These are phyloP conservation scores for Acronicta psi DNA, from an alignment of 2,888 invertebrate genomes.

Conservation along the genomic window DNA sequence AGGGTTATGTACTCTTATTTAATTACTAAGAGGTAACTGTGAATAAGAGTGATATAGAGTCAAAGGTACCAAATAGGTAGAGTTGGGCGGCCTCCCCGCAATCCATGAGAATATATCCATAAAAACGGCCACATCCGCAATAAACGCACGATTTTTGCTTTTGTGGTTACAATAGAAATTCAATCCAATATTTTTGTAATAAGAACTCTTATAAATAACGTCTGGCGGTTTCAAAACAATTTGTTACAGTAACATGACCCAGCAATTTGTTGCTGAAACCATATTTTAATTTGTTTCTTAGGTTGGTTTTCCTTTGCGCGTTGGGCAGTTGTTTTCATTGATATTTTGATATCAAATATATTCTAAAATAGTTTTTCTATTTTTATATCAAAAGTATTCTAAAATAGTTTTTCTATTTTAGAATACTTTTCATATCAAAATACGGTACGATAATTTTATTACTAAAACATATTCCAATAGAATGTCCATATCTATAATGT, in stretches of 20 bases:
- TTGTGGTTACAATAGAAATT: neutral
- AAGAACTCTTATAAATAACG: neutral
- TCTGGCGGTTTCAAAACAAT: neutral
- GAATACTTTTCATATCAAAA: too few species aligned
- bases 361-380: neutral
- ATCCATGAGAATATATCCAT: too few species aligned
- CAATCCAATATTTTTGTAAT: conserved; percentile 7
- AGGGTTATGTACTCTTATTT: too few species aligned
- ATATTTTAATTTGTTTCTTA: conserved; percentile 9
- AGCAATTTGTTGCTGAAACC: conserved; percentile 6
- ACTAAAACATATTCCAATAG: too few species aligned
- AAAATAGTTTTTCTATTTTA: neutral
- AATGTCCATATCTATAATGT: too few species aligned
- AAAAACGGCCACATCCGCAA: too few species aligned
- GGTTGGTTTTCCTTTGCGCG: neutral
- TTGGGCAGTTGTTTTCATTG: neutral
- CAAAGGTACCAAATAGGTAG: too few species aligned
- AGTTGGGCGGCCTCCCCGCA: too few species aligned
- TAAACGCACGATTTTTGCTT: too few species aligned
- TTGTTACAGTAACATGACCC: conserved; percentile 10
- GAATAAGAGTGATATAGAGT: too few species aligned
- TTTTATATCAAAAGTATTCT: neutral
- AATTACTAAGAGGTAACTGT: too few species aligned
- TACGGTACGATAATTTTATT: too few species aligned
- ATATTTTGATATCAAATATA: neutral